Evolutionary conservation across 2,113 vertebrate species (phyloP).

Genomic region (Cyrtonyx montezumae): DNA sequence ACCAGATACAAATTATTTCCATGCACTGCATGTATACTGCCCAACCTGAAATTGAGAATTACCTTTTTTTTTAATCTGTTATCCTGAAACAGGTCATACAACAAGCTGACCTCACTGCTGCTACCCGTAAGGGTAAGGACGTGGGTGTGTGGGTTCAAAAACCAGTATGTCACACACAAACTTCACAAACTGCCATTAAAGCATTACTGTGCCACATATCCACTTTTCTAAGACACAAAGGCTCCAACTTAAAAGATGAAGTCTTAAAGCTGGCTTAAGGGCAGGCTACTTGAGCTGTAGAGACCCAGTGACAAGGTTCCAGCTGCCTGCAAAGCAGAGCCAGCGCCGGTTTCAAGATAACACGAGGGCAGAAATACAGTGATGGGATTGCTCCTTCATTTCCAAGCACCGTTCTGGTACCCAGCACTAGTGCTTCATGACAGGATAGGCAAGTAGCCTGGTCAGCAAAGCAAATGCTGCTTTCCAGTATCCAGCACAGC

Average conservation of each 20-base stretch:
- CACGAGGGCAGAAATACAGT: accelerated
- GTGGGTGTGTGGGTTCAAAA: background rate
- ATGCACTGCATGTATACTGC: background rate
- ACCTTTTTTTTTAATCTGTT: background rate
- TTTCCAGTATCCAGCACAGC: background rate
- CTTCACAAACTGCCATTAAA: background rate
- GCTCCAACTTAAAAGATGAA: background rate
- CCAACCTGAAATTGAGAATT: background rate
- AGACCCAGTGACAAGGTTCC: background rate
- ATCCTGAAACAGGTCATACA: background rate
- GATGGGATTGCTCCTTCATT: background rate
- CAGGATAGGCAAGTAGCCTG: background rate
- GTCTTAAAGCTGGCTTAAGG: too few relatives aligned
- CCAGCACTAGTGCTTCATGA: background rate
- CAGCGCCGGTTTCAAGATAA: background rate
- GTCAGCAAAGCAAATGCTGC: background rate
- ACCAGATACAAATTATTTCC: background rate
- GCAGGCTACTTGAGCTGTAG: background rate
- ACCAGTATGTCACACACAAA: background rate
- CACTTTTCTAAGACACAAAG: background rate
- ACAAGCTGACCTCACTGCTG: background rate
- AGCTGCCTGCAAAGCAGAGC: background rate
- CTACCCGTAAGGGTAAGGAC: background rate
- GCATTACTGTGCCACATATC: background rate
- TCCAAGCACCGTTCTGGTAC: background rate